phyloP scores from a whole-genome alignment of 2,113 vertebrate genomes.

The Anhinga anhinga region DNA sequence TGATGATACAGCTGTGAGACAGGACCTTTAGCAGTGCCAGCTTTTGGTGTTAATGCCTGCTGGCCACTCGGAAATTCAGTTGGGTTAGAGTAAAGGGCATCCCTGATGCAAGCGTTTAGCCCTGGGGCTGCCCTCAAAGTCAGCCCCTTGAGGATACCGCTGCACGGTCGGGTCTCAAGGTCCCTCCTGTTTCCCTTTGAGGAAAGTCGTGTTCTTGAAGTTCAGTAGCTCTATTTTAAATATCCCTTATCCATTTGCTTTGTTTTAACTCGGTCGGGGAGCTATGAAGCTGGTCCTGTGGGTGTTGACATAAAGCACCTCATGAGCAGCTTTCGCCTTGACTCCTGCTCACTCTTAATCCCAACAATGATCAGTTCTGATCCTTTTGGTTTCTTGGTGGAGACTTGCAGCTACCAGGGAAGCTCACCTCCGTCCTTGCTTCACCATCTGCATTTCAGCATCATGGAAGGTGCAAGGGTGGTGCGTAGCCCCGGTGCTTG shows the following conservation, averaged over 20 bases:
- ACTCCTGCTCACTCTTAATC: background rate
- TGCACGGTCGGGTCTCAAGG: background rate
- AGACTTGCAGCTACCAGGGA: background rate
- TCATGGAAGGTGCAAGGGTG: fast-evolving
- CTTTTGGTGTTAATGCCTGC: background rate
- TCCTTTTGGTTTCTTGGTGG: background rate
- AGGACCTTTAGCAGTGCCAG: background rate
- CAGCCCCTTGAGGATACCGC: background rate
- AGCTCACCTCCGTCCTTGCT: background rate
- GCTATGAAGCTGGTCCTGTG: background rate
- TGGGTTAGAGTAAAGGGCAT: background rate
- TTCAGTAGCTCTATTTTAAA: background rate
- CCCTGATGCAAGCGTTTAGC: background rate
- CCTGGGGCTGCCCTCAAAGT: background rate
- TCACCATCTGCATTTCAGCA: background rate
- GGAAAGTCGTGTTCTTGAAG: background rate
- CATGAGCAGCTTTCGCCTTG: background rate
- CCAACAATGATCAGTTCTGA: background rate
- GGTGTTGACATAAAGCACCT: background rate
- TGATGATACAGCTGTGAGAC: background rate
- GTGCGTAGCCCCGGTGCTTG: fast-evolving
- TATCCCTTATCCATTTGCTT: background rate
- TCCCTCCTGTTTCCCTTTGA: background rate
- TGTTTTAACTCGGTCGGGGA: background rate
- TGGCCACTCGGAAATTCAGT: fast-evolving